These are phyloP conservation scores for Champsocephalus gunnari DNA, from an alignment of 2,797 vertebrate genomes.

Conservation along the genomic window DNA sequence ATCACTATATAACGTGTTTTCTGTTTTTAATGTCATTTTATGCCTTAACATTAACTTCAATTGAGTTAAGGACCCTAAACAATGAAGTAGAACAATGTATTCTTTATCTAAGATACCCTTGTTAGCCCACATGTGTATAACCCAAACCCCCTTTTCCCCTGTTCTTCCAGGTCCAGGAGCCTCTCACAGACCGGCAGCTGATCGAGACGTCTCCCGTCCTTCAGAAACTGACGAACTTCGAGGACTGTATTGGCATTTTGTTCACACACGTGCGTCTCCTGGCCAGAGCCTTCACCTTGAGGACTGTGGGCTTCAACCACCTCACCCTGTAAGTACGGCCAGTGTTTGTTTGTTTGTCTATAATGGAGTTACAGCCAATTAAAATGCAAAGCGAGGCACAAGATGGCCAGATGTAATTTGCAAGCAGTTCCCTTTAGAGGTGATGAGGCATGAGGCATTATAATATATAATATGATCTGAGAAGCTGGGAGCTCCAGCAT, in stretches of 20 bases:
- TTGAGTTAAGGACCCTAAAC: too few species aligned
- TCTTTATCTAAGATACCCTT: too few species aligned
- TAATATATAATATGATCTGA: slow-evolving; percentile 59
- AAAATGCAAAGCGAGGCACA: slow-evolving; percentile 58
- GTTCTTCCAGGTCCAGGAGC: slow-evolving; percentile 91
- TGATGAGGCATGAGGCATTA: slow-evolving; percentile 58
- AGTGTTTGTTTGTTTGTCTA: slow-evolving; percentile 8
- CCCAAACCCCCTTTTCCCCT: too few species aligned
- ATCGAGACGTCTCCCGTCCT: slow-evolving; percentile 98
- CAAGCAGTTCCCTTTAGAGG: slow-evolving; percentile 46
- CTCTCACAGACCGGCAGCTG: slow-evolving; percentile 94
- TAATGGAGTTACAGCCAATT: slow-evolving; percentile 55
- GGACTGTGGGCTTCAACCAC: slow-evolving; percentile 99
- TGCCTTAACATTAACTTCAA: too few species aligned
- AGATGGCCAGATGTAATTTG: slow-evolving; percentile 58
- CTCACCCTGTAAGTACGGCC: slow-evolving; percentile 93
- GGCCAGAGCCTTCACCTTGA: slow-evolving; percentile 95
- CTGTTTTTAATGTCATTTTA: too few species aligned
- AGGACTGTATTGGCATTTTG: slow-evolving; percentile 93
- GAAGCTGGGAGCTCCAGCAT: slow-evolving; percentile 44
- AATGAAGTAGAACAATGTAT: too few species aligned
- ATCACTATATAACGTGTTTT: too few species aligned
- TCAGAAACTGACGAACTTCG: slow-evolving; percentile 95
- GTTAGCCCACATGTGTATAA: too few species aligned
- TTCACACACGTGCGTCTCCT: slow-evolving; percentile 96